Base-by-base conservation (phyloP, 1,140 invertebrate species). In the Sycophila sp. region DNA sequence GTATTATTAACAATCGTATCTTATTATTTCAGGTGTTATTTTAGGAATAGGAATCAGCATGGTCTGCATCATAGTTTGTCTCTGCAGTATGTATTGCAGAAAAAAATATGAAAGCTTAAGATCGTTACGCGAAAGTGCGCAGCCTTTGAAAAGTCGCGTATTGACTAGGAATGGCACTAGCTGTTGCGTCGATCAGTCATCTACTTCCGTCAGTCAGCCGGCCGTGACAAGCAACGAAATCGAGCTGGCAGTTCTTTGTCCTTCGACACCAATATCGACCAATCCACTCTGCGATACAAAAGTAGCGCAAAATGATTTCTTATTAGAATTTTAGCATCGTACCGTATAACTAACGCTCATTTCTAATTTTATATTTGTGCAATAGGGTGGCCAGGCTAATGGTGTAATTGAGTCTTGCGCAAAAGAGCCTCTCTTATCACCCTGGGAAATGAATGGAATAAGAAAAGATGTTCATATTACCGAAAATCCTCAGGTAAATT, bases 401-500 rank as follows among this genome's bases (percentile, higher is more conserved):
- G 86, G 85, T 26, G 74, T 83, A 53, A 74, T 84, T 6, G 87
- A 87, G 74, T 76, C 76, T 67, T 85, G 83, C 53, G 77, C 79
- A 7, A 86, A 86, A 70, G 79, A 86, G 45, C 84, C 86, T 28
- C 76, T 88, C 28, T 73, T 88, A 47, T 75, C 78, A 19, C 71
- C 85, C 55, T 86, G 86, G 86, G 76, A 83, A 63, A 74, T 81
- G 24, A 87, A 88, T 73, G 86, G 86, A 30, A 81, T 85, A 63
- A 76, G 79, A 30, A 85, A 85, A 51, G 81, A 85, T 77, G 78
- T 87, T 56, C 80, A 84, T 65, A 88, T 88, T 45, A 88, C 85
- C 42, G 87, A 89, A 80, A 89, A 88, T 82, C 87, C 87, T 53
- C 86, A 88, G 84, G 88, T 90, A 81, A n/a, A n/a, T 65, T 8